Conservation (phyloP, 2,797 vertebrate species). For the Choloepus didactylus region DNA sequence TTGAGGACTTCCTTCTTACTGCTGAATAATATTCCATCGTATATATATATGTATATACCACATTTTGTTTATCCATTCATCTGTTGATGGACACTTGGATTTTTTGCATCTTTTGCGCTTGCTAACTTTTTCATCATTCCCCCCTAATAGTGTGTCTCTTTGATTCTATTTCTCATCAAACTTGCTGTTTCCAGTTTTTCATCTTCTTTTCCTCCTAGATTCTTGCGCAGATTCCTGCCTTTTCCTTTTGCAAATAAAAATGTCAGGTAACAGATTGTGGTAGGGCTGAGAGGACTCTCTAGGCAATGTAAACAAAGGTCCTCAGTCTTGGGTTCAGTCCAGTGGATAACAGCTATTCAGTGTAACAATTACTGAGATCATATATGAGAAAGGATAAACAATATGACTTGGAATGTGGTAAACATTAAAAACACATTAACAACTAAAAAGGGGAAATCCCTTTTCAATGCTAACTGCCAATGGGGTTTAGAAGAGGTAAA, state of each 20-base stretch:
- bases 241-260: slow-evolving; percentile 42
- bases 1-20: too few relatives aligned
- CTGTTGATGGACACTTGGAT: too few relatives aligned
- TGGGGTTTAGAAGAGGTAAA: not conserved
- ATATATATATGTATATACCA: too few relatives aligned
- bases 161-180: slow-evolving; percentile 1
- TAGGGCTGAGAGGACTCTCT: slow-evolving; percentile 1
- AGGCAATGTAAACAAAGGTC: slow-evolving; percentile 1
- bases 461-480: not conserved
- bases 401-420: slow-evolving; percentile 15
- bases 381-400: slow-evolving; percentile 13
- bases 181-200: slow-evolving; percentile 8
- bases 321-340: not conserved
- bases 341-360: not conserved
- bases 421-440: not conserved
- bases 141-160: slow-evolving; percentile 5
- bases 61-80: too few relatives aligned
- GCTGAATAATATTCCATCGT: too few relatives aligned
- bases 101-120: not conserved
- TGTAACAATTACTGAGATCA: not conserved
- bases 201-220: not conserved
- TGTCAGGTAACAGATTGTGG: slow-evolving; percentile 36
- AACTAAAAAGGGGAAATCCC: not conserved
- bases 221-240: not conserved
- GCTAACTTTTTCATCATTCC: slow-evolving; percentile 69